phyloP scores from a whole-genome alignment of 2,113 vertebrate genomes.

The Atrichornis clamosus region DNA sequence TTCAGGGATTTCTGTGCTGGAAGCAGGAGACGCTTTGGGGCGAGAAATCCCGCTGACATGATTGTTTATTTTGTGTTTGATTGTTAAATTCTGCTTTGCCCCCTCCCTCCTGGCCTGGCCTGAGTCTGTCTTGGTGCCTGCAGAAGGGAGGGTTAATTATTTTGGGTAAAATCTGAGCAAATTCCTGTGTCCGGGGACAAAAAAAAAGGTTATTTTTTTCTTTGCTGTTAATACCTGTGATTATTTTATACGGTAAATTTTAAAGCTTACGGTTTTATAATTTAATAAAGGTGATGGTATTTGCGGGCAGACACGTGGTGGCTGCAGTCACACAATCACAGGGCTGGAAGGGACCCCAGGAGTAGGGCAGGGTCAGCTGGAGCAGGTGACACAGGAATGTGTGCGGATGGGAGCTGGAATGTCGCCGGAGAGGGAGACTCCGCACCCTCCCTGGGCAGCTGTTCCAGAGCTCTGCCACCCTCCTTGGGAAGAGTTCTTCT shows the following conservation, averaged over 20 bases:
- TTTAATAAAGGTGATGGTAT: conserved; percentile 8
- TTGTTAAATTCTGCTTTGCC: not conserved
- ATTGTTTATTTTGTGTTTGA: not conserved
- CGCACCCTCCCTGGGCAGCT: not conserved
- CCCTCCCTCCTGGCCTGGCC: not conserved
- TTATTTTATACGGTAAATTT: conserved; percentile 40
- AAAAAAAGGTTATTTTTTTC: not conserved
- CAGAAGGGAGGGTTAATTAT: not conserved
- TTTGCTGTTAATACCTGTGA: conserved; percentile 10
- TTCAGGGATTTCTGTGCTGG: not conserved
- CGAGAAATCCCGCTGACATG: not conserved
- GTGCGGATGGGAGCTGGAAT: not conserved
- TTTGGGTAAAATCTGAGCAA: not conserved
- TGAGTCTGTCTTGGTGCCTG: not conserved
- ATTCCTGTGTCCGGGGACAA: not conserved
- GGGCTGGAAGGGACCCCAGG: not conserved
- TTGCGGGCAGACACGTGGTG: not conserved
- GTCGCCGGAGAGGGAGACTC: not conserved
- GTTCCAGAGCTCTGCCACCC: not conserved
- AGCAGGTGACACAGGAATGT: not conserved
- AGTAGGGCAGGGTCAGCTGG: not conserved
- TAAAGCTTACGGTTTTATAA: conserved; percentile 9
- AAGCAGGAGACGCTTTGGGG: not conserved
- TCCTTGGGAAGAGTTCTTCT: rapidly evolving
- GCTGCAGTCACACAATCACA: not conserved